Evolutionary conservation across 2,888 invertebrate genomes (phyloP), one percentile per base, ranked within the genome.

Genomic region (Craniophora ligustri): DNA sequence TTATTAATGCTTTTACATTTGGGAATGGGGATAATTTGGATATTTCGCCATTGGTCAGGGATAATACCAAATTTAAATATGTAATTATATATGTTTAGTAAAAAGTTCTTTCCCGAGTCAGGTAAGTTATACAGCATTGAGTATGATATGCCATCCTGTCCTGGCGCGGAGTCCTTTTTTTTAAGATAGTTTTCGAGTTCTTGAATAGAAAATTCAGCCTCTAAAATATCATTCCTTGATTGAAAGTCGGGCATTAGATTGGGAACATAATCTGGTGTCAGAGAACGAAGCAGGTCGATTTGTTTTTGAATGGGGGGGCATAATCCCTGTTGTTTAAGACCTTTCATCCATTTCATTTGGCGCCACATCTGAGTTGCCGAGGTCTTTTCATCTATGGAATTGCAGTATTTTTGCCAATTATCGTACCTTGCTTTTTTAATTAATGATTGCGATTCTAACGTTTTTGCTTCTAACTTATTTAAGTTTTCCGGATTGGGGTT

Each of bases 401-500:
- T 6, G 36, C 65, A 65, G 28, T 64, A 67, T 0, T 30, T 39
- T 0, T 47, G n/a, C 59, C 63, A 68, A 13, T 23, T 38, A 14
- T 38, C 11, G 15, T 41, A 40, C 31, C 50, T 66, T 16, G 64
- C 70, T 5, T 39, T 13, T 1, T 35, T 16, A 7, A 72, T 67
- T 31, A 46, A 3, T 13, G 31, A 39, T 23, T 60, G 42, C 0
- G 67, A n/a, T 11, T 38, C 26, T n/a, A 14, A 19, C 0, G 44
- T 61, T 48, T 50, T 67, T 3, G 36, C 14, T 41, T 71, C 16
- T 3, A 71, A 16, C n/a, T 16, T 39, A 5, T 30, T 23, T 14
- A 61, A 38, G 21, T 76, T 72, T 7, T 54, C 26, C 0, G 72
- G 70, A 0, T 66, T 71, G 3, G 76, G 67, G 34, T 70, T 72